Evolutionary conservation across 2,888 invertebrate genomes (phyloP).

Genomic region (Allacma fusca): DNA sequence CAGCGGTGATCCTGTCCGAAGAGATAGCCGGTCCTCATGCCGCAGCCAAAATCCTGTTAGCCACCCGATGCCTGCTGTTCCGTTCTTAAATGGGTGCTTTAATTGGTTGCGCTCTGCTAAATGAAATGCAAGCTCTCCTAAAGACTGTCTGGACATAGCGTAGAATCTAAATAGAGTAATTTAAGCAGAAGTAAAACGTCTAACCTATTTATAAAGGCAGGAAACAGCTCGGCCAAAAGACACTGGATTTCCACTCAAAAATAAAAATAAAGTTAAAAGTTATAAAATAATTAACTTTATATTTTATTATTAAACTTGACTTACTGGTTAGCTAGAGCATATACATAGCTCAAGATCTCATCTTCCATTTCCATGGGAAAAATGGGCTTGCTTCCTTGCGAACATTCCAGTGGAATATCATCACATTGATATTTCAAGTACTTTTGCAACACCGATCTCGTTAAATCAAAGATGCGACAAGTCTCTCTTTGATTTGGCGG

Average conservation of each 20-base stretch:
- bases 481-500: not conserved
- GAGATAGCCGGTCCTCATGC: slow-evolving; percentile 8
- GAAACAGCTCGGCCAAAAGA: no score
- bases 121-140: slow-evolving; percentile 10
- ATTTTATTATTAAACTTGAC: not conserved
- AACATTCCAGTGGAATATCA: not conserved
- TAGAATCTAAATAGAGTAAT: slow-evolving; percentile 26
- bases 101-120: slow-evolving; percentile 9
- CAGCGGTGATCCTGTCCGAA: not conserved
- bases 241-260: no score
- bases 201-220: not conserved
- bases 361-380: not conserved
- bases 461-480: not conserved
- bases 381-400: not conserved
- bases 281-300: no score
- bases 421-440: not conserved
- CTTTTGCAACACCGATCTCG: not conserved
- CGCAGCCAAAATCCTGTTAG: slow-evolving; percentile 14
- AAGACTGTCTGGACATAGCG: not conserved
- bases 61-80: slow-evolving; percentile 22
- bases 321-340: slow-evolving; percentile 6
- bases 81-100: slow-evolving; percentile 21
- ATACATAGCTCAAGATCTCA: not conserved
- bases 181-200: not conserved
- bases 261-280: no score